A percentile compares a stretch with the other conserved stretches of the same genome.
Conservation (phyloP, 2,797 vertebrate genomes). For the Octomys mimax region DNA sequence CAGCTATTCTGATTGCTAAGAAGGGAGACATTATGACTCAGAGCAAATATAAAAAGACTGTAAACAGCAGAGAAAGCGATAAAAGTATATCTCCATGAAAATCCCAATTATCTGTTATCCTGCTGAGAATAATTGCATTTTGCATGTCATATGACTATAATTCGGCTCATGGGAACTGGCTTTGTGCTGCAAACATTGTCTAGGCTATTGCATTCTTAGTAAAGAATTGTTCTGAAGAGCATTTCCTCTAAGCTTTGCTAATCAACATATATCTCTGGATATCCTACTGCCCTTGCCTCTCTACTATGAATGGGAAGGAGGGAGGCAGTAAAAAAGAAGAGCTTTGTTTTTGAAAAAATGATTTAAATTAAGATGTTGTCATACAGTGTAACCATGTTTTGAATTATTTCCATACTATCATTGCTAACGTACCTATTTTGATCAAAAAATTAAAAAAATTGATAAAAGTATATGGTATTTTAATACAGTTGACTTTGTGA, state of each 20-base stretch:
- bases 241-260: not conserved
- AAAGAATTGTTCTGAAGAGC: not conserved
- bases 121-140: conserved; percentile 66
- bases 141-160: conserved; percentile 33
- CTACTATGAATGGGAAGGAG: not conserved
- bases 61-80: conserved; percentile 59
- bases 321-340: not conserved
- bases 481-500: conserved; percentile 17
- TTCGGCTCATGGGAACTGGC: conserved; percentile 6
- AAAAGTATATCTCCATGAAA: conserved; percentile 33
- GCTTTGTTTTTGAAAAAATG: not conserved
- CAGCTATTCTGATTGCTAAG: conserved; percentile 14
- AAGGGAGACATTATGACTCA: conserved; percentile 14
- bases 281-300: not conserved
- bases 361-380: not conserved
- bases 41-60: conserved; percentile 47
- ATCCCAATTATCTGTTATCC: conserved; percentile 62
- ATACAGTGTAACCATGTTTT: not conserved
- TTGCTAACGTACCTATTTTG: not conserved
- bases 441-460: not conserved
- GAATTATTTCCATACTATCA: not conserved
- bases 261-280: not conserved
- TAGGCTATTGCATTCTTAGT: not conserved
- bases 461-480: not conserved
- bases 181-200: conserved; percentile 21